Evolutionary conservation across 2,888 invertebrate genomes (phyloP).

Genomic region (Cryptus viduatorius): DNA sequence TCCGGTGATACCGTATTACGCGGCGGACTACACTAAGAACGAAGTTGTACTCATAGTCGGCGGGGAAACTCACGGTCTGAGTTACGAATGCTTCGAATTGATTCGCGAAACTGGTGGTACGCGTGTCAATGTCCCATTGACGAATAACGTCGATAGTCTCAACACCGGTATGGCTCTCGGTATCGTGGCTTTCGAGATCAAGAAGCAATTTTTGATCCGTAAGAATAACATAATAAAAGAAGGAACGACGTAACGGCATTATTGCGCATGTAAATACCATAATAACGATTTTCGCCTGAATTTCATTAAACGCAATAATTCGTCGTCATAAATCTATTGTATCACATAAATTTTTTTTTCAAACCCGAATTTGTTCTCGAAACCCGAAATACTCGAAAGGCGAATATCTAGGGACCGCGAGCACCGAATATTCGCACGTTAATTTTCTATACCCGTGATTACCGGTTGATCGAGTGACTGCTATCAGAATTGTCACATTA

Average conservation of each 20-base stretch:
- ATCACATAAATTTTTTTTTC: not conserved
- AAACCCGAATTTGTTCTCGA: not conserved
- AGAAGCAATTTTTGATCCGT: conserved; percentile 87
- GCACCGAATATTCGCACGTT: conserved; percentile 5
- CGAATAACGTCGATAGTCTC: conserved; percentile 92
- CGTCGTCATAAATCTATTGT: not conserved
- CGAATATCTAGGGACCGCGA: not conserved
- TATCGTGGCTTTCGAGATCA: conserved; percentile 94
- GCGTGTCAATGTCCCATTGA: conserved; percentile 92
- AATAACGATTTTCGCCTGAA: not conserved
- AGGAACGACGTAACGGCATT: not conserved
- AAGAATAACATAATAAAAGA: not conserved
- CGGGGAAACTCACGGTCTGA: conserved; percentile 96
- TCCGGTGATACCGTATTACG: conserved; percentile 88
- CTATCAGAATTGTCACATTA: conserved; percentile 52
- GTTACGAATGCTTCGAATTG: conserved; percentile 89
- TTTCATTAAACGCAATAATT: conserved; percentile 16
- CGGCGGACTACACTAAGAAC: conserved; percentile 86
- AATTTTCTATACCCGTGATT: conserved; percentile 56
- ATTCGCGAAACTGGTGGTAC: conserved; percentile 87
- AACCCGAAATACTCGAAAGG: not conserved
- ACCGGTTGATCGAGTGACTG: conserved; percentile 40
- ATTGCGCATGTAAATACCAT: conserved; percentile 31
- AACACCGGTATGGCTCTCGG: conserved; percentile 94
- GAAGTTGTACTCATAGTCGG: conserved; percentile 91